Evolutionary conservation across 1,140 invertebrate species (phyloP), one percentile per base, ranked within the genome.

Genomic region (Oncopeltus fasciatus): DNA sequence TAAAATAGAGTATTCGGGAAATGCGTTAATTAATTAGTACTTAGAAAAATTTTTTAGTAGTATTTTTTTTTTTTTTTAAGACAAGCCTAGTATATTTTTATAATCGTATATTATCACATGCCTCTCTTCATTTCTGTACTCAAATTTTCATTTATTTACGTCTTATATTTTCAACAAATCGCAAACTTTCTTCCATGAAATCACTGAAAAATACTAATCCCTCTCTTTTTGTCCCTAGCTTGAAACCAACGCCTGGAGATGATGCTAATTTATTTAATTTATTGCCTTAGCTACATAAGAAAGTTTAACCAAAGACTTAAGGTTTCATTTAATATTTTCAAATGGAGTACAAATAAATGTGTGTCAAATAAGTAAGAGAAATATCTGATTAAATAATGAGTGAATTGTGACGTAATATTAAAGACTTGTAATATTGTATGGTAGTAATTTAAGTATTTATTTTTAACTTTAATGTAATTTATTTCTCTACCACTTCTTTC

Each of bases 311-410:
- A 64, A 64, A 64, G 63, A 64, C 63, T 64, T 64, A 64, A 64
- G 63, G 63, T 64, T 64, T 64, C 63, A 64, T 64, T 59, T 64
- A 64, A 66, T 61, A 64, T 61, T 66, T 64, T 62, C 59, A 66
- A 64, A 61, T 27, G 46, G 62, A 63, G 61, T 58, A 63, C 61
- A 62, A 62, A 53, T 57, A 29, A 31, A 14, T n/a, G 29, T 57
- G 27, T 57, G 21, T 28, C 27, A 47, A 27, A 33, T 28, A 20
- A 24, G 24, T 20, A 49, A 20, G 2, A 49, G 21, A n/a, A 38
- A 38, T 8, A 38, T 38, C 5, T 38, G 14, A 38, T 5, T 5
- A 5, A 38, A 38, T 8, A 38, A 38, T 38, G 31, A 38, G 5
- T 8, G 31, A 38, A 38, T 38, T 38, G 14, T 14, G 14, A 38